Conservation (phyloP, 2,113 vertebrate species). For the Chionodraco myersi region DNA sequence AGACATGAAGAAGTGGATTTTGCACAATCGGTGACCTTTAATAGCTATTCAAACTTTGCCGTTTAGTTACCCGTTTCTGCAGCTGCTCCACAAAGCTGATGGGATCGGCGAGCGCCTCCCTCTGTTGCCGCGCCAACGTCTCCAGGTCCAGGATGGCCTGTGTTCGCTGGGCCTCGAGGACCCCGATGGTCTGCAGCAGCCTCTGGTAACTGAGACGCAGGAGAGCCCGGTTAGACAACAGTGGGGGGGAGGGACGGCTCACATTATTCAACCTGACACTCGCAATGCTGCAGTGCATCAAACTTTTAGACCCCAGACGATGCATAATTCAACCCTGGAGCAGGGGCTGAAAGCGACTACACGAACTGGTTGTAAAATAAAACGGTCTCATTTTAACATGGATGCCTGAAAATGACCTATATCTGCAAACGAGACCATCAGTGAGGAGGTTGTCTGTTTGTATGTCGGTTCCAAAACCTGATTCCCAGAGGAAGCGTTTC, state of each 20-base stretch:
- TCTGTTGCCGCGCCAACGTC: slow-evolving; percentile 92
- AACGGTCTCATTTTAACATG: no score
- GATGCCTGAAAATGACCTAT: no score
- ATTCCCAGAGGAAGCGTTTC: no score
- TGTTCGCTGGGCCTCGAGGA: slow-evolving; percentile 96
- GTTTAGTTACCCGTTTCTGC: slow-evolving; percentile 92
- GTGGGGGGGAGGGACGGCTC: slow-evolving; percentile 19
- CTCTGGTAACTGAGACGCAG: slow-evolving; percentile 94
- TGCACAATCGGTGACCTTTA: no score
- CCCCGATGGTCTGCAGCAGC: slow-evolving; percentile 97
- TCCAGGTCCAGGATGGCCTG: slow-evolving; percentile 98
- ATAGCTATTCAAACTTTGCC: neutral
- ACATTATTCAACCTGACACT: slow-evolving; percentile 69
- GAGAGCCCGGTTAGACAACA: slow-evolving; percentile 78
- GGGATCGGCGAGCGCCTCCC: slow-evolving; percentile 91
- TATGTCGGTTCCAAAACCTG: no score
- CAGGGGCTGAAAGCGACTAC: slow-evolving; percentile 19
- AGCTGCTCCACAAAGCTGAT: slow-evolving; percentile 97
- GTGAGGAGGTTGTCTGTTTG: no score
- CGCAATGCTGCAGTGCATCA: slow-evolving; percentile 59
- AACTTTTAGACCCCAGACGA: slow-evolving; percentile 47
- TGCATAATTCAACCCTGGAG: slow-evolving; percentile 58
- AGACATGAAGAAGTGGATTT: no score
- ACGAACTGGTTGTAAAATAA: no score
- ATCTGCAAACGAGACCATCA: no score